A percentile compares a stretch with the other conserved stretches of the same genome.
Conservation (phyloP, 2,888 invertebrate genomes). For the Homarus gammarus region DNA sequence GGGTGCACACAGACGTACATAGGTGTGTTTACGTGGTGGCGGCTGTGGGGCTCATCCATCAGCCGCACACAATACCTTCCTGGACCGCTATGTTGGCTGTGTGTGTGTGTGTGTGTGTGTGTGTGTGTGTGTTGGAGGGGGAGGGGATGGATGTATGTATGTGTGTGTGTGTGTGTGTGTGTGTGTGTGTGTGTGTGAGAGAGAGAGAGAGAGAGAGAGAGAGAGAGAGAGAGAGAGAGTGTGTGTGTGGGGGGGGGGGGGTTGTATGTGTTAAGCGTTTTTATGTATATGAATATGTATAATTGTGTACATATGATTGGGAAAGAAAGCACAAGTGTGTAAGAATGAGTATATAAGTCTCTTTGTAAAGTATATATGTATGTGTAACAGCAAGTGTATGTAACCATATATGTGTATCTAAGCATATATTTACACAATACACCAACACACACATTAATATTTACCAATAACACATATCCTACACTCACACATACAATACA, state of each 20-base stretch:
- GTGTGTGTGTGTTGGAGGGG: conserved; percentile 4
- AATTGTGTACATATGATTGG: too few relatives aligned
- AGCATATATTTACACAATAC: too few relatives aligned
- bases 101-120: conserved; percentile 7
- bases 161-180: conserved; percentile 5
- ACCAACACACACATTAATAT: too few relatives aligned
- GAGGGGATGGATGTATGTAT: background rate
- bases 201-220: background rate
- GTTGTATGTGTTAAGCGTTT: too few relatives aligned
- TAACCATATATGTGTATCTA: conserved; percentile 33
- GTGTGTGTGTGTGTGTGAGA: background rate
- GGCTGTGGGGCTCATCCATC: background rate
- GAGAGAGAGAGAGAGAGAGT: too few relatives aligned
- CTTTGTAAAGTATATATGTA: conserved; percentile 43
- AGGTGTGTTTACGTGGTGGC: background rate
- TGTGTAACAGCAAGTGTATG: conserved; percentile 31
- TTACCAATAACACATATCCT: too few relatives aligned
- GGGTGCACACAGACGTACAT: background rate
- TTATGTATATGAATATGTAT: background rate
- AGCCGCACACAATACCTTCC: background rate
- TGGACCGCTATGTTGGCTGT: conserved; percentile 8
- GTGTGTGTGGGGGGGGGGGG: too few relatives aligned
- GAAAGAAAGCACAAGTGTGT: conserved; percentile 10
- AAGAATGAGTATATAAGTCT: conserved; percentile 32
- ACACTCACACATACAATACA: too few relatives aligned